Evolutionary conservation across 2,888 invertebrate genomes (phyloP), one percentile per base, ranked within the genome.

Genomic region (Subacronicta megacephala): DNA sequence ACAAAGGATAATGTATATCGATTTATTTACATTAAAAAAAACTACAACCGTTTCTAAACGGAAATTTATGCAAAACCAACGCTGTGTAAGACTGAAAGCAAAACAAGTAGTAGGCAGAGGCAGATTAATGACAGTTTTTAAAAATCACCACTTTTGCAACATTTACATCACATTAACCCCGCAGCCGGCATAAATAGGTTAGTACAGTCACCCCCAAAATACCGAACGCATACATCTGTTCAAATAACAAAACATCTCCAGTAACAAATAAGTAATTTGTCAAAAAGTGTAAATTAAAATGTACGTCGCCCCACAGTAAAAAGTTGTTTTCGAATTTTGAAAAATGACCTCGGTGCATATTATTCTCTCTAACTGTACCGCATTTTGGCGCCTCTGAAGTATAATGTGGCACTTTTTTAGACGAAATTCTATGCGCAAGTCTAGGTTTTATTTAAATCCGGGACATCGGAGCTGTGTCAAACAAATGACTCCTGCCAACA

Each of bases 401-500:
- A 76, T 75, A 78, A 75, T 75, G 29, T 51, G 42, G 65, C 59
- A 72, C 75, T 85, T 81, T 85, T 80, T 65, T 67, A 63, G 43
- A 35, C 63, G 23, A 63, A 75, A 77, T 75, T 69, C 55, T 55
- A 78, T 76, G 74, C 74, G 52, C 67, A 54, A 78, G 75, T 84
- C 84, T 87, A 88, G 83, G 80, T 77, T 90, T 90, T 92, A 93
- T 93, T 92, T 81, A 92, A 87, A 89, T 85, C 53, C 77, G 64
- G 79, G 74, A 78, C 73, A 78, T 77, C 68, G 53, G 71, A 64
- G 75, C 75, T 78, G 70, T 58, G 79, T 0, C 26, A 87, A 83
- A 93, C 78, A 90, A 92, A 93, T 92, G 83, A 82, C 83, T 80
- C 54, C 84, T 92, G 93, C 80, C 93, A 93, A 91, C 79, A 83